Evolutionary conservation across 2,113 vertebrate genomes (phyloP).

Genomic region (Triplophysa siluroides): DNA sequence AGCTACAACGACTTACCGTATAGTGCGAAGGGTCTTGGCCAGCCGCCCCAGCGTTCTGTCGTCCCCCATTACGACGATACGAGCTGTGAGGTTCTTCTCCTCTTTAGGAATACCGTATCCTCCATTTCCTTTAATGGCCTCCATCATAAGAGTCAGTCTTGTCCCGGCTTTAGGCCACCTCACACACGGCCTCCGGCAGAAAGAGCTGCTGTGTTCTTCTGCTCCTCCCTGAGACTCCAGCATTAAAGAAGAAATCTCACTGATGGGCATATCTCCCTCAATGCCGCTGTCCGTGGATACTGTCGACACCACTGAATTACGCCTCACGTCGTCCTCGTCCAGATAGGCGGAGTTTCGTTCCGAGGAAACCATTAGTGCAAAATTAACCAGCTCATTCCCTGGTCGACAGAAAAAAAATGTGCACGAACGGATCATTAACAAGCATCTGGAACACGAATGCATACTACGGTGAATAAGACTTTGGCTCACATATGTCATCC

Average conservation of each 20-base stretch:
- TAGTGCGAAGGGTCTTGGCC: slow-evolving; percentile 73
- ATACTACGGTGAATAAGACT: background rate
- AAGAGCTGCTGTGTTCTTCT: slow-evolving; percentile 55
- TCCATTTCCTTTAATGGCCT: slow-evolving; percentile 57
- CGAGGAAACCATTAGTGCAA: slow-evolving; percentile 60
- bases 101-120: slow-evolving; percentile 13
- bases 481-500: slow-evolving; percentile 80
- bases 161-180: slow-evolving; percentile 66
- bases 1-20: slow-evolving; percentile 70
- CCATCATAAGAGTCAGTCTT: slow-evolving; percentile 64
- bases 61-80: slow-evolving; percentile 82
- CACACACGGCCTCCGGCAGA: slow-evolving; percentile 73
- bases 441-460: no score
- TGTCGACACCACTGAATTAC: slow-evolving; percentile 60
- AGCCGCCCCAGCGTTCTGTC: slow-evolving; percentile 81
- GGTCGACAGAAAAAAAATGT: background rate
- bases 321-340: slow-evolving; percentile 27
- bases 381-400: slow-evolving; percentile 82
- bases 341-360: slow-evolving; percentile 22
- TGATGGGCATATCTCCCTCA: slow-evolving; percentile 69
- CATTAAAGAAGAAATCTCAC: slow-evolving; percentile 42
- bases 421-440: background rate
- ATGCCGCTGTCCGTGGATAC: slow-evolving; percentile 81
- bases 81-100: slow-evolving; percentile 75
- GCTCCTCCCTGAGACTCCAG: background rate